A percentile compares a stretch with the other conserved stretches of the same genome.
phyloP scores from a whole-genome alignment of 2,113 vertebrate species.

The Syrmaticus mikado region DNA sequence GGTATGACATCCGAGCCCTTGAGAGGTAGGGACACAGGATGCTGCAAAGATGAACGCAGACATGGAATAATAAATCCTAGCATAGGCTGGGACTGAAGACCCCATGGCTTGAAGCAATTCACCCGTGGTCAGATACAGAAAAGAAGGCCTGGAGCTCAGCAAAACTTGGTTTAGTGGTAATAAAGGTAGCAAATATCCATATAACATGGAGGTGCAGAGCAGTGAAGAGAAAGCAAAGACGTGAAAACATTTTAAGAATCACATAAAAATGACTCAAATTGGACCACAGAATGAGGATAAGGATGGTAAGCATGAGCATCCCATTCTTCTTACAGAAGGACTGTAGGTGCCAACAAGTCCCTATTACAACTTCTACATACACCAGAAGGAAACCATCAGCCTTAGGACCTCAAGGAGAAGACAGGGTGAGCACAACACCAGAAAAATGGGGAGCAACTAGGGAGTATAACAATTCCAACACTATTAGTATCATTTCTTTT shows the following conservation, averaged over 20 bases:
- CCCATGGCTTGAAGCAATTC: background rate
- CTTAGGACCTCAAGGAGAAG: background rate
- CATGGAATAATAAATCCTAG: accelerated
- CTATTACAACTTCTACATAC: accelerated
- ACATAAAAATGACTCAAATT: background rate
- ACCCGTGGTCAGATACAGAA: background rate
- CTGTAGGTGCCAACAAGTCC: accelerated
- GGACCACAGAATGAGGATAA: background rate
- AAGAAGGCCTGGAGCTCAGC: background rate
- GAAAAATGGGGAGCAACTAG: background rate
- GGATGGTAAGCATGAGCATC: background rate
- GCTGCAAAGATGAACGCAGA: background rate
- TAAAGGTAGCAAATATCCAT: background rate
- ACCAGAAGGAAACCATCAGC: background rate
- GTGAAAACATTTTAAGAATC: background rate
- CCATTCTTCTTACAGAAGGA: background rate
- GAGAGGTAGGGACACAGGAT: background rate
- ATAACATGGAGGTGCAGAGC: background rate
- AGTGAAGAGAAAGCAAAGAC: background rate
- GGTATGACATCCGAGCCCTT: accelerated
- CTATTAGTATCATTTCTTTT: background rate
- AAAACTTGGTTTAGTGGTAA: background rate
- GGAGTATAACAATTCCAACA: background rate
- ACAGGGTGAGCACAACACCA: accelerated
- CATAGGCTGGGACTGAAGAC: background rate